phyloP scores from a whole-genome alignment of 2,113 vertebrate species.

The Peromyscus leucopus region DNA sequence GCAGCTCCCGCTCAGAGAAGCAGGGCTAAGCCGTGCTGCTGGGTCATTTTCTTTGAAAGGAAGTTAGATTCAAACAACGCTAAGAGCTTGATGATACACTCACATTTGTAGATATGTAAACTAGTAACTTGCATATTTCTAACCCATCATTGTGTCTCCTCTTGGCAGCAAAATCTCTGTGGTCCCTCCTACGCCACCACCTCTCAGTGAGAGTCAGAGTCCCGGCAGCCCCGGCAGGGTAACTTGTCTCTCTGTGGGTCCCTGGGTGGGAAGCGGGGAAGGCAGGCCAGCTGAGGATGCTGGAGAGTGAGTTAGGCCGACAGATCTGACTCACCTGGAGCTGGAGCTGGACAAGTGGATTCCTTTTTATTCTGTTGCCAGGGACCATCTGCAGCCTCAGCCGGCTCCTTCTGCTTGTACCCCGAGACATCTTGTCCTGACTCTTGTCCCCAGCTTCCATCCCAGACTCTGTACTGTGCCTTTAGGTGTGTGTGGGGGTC shows the following conservation, averaged over 20 bases:
- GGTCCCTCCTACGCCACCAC: constrained; percentile 95
- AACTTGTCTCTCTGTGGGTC: constrained; percentile 60
- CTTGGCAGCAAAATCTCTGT: constrained; percentile 91
- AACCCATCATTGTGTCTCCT: not conserved
- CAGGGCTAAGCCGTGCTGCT: not conserved
- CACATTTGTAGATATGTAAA: not conserved
- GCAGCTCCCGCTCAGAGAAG: not conserved
- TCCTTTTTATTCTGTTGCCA: accelerated
- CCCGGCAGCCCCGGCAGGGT: constrained; percentile 82
- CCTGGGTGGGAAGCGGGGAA: not conserved
- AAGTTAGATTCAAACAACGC: not conserved
- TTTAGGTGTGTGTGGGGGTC: not conserved
- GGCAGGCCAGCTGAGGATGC: accelerated
- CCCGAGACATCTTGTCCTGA: not conserved
- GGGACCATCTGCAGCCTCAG: not conserved
- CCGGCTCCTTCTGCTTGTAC: not conserved
- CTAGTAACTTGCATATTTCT: accelerated
- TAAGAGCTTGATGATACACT: not conserved
- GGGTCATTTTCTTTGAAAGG: not conserved
- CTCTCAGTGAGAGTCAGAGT: constrained; percentile 85
- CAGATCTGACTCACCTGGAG: not conserved
- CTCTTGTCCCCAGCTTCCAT: not conserved
- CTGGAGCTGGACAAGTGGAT: accelerated
- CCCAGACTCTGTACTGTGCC: not conserved
- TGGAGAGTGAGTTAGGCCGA: not conserved